A percentile compares a stretch with the other conserved stretches of the same genome.
These are phyloP conservation scores for Mythimna ferrago DNA, from an alignment of 2,888 invertebrate species.

Conservation along the genomic window DNA sequence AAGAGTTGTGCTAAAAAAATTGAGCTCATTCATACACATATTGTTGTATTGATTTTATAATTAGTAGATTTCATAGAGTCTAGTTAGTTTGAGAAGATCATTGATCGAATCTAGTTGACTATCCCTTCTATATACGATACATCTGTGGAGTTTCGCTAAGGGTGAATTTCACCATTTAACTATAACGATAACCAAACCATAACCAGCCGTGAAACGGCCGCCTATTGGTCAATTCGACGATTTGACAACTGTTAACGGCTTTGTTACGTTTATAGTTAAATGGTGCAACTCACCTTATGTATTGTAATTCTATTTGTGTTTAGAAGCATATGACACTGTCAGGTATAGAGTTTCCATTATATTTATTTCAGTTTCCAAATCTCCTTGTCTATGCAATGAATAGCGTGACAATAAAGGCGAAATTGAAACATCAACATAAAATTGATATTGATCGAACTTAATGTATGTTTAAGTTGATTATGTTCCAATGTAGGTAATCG, in stretches of 20 bases:
- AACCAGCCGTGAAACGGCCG: too few species aligned
- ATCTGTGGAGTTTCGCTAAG: not conserved
- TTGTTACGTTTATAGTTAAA: too few species aligned
- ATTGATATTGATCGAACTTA: slow-evolving; percentile 7
- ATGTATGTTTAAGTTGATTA: slow-evolving; percentile 10
- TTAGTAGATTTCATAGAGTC: too few species aligned
- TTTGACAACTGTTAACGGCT: too few species aligned
- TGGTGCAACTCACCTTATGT: not conserved
- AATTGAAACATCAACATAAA: slow-evolving; percentile 13
- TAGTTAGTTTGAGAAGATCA: too few species aligned
- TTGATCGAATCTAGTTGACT: too few species aligned
- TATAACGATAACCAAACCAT: too few species aligned
- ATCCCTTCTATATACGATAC: not conserved
- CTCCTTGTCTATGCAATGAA: not conserved
- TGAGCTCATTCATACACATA: too few species aligned
- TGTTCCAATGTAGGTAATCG: slow-evolving; percentile 10
- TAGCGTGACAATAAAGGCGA: not conserved
- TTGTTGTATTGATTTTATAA: too few species aligned
- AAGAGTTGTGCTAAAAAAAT: too few species aligned
- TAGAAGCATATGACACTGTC: not conserved
- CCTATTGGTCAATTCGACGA: too few species aligned
- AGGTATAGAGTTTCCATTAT: not conserved
- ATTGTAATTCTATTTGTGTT: not conserved
- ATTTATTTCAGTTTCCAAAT: not conserved
- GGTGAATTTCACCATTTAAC: too few species aligned